These are phyloP conservation scores for Ecdyonurus torrentis DNA, from an alignment of 2,888 invertebrate species.

Conservation along the genomic window DNA sequence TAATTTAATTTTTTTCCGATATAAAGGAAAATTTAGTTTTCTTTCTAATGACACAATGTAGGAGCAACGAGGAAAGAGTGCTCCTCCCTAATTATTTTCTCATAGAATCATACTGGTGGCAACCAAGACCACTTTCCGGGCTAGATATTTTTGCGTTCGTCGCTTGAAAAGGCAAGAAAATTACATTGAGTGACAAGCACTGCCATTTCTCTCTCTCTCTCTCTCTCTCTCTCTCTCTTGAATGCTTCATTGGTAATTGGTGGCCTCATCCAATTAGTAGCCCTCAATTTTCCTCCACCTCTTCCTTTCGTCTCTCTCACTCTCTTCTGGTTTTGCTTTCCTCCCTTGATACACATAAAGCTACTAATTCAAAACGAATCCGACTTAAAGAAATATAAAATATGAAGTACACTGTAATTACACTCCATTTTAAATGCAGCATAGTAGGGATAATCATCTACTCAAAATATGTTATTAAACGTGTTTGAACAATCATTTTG, in stretches of 20 bases:
- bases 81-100: not conserved
- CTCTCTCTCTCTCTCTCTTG: not conserved
- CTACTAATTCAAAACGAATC: no score
- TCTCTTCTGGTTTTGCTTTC: not conserved
- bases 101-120: not conserved
- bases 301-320: not conserved
- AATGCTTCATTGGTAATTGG: not conserved
- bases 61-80: no score
- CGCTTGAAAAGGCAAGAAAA: not conserved
- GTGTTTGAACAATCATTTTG: no score
- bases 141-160: not conserved
- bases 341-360: not conserved
- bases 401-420: no score
- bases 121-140: not conserved
- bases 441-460: no score
- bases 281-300: not conserved
- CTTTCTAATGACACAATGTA: no score
- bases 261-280: not conserved
- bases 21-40: no score
- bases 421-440: no score
- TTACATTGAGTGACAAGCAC: not conserved
- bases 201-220: not conserved
- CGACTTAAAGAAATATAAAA: no score
- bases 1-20: no score
- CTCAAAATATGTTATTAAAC: no score